Conservation (phyloP, 2,888 invertebrate genomes). For the Andrena camellia region DNA sequence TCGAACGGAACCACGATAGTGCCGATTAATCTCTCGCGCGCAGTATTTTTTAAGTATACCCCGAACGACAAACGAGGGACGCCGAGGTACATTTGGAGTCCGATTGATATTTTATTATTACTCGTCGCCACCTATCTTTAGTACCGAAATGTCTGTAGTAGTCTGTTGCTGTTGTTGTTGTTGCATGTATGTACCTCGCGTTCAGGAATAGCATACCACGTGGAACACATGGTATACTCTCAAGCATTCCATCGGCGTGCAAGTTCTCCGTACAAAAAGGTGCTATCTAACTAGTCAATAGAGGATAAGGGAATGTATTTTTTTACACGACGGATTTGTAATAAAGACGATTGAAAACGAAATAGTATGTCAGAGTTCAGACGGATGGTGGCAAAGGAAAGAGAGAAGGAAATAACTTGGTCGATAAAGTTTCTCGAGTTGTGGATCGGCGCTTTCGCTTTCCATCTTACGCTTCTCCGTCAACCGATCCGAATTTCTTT, state of each 20-base stretch:
- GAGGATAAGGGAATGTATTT: constrained; percentile 82
- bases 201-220: constrained; percentile 46
- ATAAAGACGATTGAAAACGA: constrained; percentile 66
- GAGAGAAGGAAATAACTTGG: neutral
- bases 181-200: constrained; percentile 33
- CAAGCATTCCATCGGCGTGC: constrained; percentile 69
- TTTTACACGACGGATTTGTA: constrained; percentile 79
- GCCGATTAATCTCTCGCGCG: neutral
- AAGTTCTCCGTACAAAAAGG: constrained; percentile 56
- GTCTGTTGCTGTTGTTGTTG: constrained; percentile 26
- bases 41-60: constrained; percentile 12
- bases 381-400: constrained; percentile 16
- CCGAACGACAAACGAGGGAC: constrained; percentile 14
- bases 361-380: constrained; percentile 44
- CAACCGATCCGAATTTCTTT: neutral
- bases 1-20: constrained; percentile 7
- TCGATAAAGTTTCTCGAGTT: constrained; percentile 10
- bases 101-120: constrained; percentile 16
- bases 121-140: constrained; percentile 6
- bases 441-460: constrained; percentile 5
- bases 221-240: neutral
- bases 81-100: constrained; percentile 16
- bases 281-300: constrained; percentile 79
- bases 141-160: constrained; percentile 3
- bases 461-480: neutral